These are phyloP conservation scores for Atherix ibis DNA, from an alignment of 2,888 invertebrate genomes.

Conservation along the genomic window DNA sequence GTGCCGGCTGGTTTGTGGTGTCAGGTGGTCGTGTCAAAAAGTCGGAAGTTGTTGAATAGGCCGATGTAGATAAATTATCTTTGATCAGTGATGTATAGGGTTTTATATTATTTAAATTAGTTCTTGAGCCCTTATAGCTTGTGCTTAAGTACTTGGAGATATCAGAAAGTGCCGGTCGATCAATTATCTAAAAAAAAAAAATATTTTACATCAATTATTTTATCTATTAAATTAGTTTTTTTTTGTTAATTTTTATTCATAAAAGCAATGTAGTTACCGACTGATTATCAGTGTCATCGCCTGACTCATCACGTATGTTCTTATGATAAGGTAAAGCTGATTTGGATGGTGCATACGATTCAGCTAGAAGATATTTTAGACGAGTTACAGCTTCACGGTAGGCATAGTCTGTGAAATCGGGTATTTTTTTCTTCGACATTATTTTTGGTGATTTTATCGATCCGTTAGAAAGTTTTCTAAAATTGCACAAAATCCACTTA, in stretches of 20 bases:
- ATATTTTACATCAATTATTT: background rate
- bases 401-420: slow-evolving; percentile 69
- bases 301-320: slow-evolving; percentile 35
- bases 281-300: slow-evolving; percentile 41
- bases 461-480: slow-evolving; percentile 10
- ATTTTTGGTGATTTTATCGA: slow-evolving; percentile 26
- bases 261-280: slow-evolving; percentile 19
- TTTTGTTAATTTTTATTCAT: background rate
- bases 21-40: slow-evolving; percentile 14
- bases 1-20: slow-evolving; percentile 33
- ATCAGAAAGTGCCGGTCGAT: slow-evolving; percentile 30
- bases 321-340: slow-evolving; percentile 19
- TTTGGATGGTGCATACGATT: slow-evolving; percentile 48
- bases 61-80: slow-evolving; percentile 8
- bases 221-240: background rate
- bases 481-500: slow-evolving; percentile 11
- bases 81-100: background rate
- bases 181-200: slow-evolving; percentile 19
- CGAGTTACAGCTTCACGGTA: slow-evolving; percentile 73
- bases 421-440: slow-evolving; percentile 34
- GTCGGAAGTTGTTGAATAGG: slow-evolving; percentile 15
- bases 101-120: slow-evolving; percentile 8
- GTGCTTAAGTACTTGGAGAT: slow-evolving; percentile 32
- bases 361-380: slow-evolving; percentile 57
- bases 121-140: slow-evolving; percentile 20